Conservation (phyloP, 2,888 invertebrate species). For the Parnassius orleans region DNA sequence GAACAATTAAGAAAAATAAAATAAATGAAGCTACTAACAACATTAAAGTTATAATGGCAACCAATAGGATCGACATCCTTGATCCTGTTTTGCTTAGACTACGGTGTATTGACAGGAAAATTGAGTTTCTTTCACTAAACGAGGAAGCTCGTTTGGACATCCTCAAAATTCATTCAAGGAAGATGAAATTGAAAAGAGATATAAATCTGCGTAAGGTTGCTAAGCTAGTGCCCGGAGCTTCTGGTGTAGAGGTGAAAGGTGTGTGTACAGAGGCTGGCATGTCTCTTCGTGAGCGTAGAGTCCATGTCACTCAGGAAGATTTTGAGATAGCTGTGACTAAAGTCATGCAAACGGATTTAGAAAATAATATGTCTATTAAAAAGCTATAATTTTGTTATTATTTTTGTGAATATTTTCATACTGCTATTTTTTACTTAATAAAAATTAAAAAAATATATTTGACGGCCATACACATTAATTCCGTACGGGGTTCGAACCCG, state of each 20-base stretch:
- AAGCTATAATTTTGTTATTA: no score
- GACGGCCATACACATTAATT: no score
- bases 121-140: slow-evolving; percentile 99
- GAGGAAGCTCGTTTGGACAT: slow-evolving; percentile 99
- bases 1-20: no score
- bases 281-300: slow-evolving; percentile 98
- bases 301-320: slow-evolving; percentile 99
- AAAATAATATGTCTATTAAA: slow-evolving; percentile 99
- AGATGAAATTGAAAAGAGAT: slow-evolving; percentile 99
- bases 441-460: no score
- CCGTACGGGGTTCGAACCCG: no score
- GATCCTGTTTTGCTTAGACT: slow-evolving; percentile 98
- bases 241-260: slow-evolving; percentile 99
- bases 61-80: slow-evolving; percentile 98
- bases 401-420: slow-evolving; percentile 31
- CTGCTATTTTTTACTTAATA: slow-evolving; percentile 7
- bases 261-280: slow-evolving; percentile 99
- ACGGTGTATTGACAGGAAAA: slow-evolving; percentile 99
- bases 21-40: slow-evolving; percentile 96
- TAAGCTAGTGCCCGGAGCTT: slow-evolving; percentile 99
- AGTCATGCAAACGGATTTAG: slow-evolving; percentile 99
- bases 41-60: slow-evolving; percentile 99
- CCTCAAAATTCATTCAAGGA: slow-evolving; percentile 98
- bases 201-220: slow-evolving; percentile 99
- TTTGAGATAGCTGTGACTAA: slow-evolving; percentile 99